Evolutionary conservation across 37 sponge, comb jelly and placozoan genomes (phyloP), one percentile per base, ranked within the genome.

Genomic region (Trichoplax adhaerens): DNA sequence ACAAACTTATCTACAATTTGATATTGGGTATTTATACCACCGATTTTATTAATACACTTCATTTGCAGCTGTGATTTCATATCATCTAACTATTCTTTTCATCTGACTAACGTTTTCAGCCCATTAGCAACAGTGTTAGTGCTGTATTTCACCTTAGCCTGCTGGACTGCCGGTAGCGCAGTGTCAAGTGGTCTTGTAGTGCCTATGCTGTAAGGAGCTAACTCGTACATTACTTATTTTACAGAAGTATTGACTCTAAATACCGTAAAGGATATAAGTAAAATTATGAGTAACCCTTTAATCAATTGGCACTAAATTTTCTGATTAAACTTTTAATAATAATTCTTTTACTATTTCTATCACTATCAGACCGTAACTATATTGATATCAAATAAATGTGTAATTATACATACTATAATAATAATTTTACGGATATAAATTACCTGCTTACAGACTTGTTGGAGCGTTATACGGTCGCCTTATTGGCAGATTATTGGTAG

Each of bases 381-480:
- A 29, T 29, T 29, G 29, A 29, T 29, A 29, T 29, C 29, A 29
- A 29, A 29, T 29, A 29, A 29, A 29, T 29, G 29, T 29, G 29
- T 29, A 29, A 29, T 29, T 29, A 29, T 29, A 29, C 29, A 29
- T 29, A 29, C 29, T 29, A 29, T 29, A 29, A 29, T 29, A 29
- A 29, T 29, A 29, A 29, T 29, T 29, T 29, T 29, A 29, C 29
- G 29, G 29, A 29, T 29, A 29, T 29, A 29, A 29, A 29, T 29
- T 29, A 29, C 29, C 29, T 29, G 29, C 29, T 29, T 29, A 29
- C 69, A 79, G 80, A 62, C 58, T 79, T 61, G 74, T 79, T 54
- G 80, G 80, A 2, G 80, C 74, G 4, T 47, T 79, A 46, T 76
- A 71, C 61, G 80, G 80, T 65, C 73, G 80, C 5, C 58, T 79